Conservation (phyloP, 2,113 vertebrate genomes). For the human (Homo sapiens) region DNA sequence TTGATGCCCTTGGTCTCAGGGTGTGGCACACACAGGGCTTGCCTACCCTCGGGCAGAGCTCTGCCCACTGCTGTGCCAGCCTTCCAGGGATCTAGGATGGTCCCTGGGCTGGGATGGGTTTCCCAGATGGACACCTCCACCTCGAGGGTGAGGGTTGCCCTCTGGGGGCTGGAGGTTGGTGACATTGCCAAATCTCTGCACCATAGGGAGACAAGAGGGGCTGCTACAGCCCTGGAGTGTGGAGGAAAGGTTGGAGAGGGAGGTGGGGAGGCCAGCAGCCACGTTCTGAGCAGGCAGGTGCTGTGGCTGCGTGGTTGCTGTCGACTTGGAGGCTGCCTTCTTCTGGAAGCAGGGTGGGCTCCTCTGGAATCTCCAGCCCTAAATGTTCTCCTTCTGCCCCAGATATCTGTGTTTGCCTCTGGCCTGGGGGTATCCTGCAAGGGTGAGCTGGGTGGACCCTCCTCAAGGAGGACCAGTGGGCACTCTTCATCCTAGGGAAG, state of each 20-base stretch:
- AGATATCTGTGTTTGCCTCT: fast-evolving
- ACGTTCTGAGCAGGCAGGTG: not conserved
- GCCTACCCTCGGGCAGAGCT: not conserved
- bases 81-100: not conserved
- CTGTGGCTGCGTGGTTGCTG: not conserved
- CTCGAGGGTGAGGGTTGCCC: no score
- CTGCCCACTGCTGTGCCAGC: not conserved
- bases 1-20: not conserved
- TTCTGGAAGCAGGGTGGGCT: not conserved
- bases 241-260: not conserved
- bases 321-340: fast-evolving
- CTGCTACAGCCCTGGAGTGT: fast-evolving
- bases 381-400: not conserved
- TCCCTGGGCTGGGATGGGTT: not conserved
- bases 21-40: fast-evolving
- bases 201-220: not conserved
- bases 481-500: not conserved
- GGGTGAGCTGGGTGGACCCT: not conserved
- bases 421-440: not conserved
- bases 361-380: no score
- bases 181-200: not conserved
- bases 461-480: fast-evolving
- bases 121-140: not conserved
- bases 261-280: fast-evolving
- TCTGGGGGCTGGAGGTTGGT: no score